Evolutionary conservation across 2,888 invertebrate species (phyloP), one percentile per base, ranked within the genome.

Genomic region (Cantharis flavilabris): DNA sequence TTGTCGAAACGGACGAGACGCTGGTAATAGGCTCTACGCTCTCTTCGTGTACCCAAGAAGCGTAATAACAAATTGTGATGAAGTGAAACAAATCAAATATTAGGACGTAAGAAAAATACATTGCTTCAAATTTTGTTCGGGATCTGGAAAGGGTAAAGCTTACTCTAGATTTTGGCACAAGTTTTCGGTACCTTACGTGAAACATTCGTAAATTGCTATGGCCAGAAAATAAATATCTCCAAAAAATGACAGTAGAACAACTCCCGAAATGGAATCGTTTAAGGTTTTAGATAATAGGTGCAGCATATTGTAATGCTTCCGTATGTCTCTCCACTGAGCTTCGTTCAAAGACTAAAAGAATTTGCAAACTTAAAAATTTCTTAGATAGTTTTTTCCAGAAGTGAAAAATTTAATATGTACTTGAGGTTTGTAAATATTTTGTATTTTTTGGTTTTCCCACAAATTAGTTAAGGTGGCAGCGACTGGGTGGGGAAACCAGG

Each of bases 171-270:
- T 67, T 0, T 7, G n/a, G n/a, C 10, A n/a, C 3, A 23, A 2
- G 23, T 67, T 5, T 23, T 18, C 3, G 13, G 20, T 18, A 7
- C 18, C 49, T 69, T 76, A 80, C 80, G 76, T 64, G 13, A 79
- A 69, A 16, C 70, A 62, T 73, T 76, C 69, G 13, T 76, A 80
- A 20, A 80, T 69, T 2, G 73, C 67, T 18, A 75, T 62, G 2
- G 81, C 80, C 18, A 78, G 65, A 69, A 78, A 80, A 49, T 78
- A 81, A 11, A 79, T 23, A 26, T 77, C 80, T 23, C 76, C 80
- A 20, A 73, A 65, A 71, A 80, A 78, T 9, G 77, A 70, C 11
- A 79, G 26, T 18, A 80, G 62, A 9, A 80, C 70, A 16, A 78
- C 63, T 72, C 75, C 76, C 9, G 75, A 63, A 26, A 81, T 67